Evolutionary conservation across 2,797 vertebrate genomes (phyloP).

Genomic region (Chromobotia macracanthus): DNA sequence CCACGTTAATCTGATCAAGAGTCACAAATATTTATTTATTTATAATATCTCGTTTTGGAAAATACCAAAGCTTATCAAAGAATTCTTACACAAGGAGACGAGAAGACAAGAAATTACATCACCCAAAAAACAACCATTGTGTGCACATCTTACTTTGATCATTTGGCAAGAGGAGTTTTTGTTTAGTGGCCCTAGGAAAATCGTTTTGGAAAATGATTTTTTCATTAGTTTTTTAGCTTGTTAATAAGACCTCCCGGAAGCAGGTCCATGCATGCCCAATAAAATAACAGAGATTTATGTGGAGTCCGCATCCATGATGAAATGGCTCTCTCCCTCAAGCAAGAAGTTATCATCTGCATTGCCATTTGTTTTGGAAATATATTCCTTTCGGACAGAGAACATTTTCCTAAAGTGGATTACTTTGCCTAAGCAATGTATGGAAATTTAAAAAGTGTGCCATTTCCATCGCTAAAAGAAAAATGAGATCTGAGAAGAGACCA

Average conservation of each 20-base stretch:
- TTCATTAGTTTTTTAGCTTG: slow-evolving; percentile 53
- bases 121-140: neutral
- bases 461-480: slow-evolving; percentile 12
- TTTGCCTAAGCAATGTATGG: slow-evolving; percentile 19
- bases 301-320: slow-evolving; percentile 39
- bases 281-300: slow-evolving; percentile 49
- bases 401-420: slow-evolving; percentile 43
- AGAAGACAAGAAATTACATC: neutral
- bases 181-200: slow-evolving; percentile 46
- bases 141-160: neutral
- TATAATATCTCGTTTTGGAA: too few relatives aligned
- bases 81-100: neutral
- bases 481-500: neutral
- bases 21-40: too few relatives aligned
- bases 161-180: slow-evolving; percentile 29
- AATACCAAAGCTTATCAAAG: too few relatives aligned
- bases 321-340: slow-evolving; percentile 42
- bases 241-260: slow-evolving; percentile 46
- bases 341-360: slow-evolving; percentile 52
- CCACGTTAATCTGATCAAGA: too few relatives aligned
- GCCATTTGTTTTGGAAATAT: slow-evolving; percentile 42
- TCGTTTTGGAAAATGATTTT: slow-evolving; percentile 61
- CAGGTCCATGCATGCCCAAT: slow-evolving; percentile 39
- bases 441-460: slow-evolving; percentile 24
- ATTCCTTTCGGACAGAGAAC: slow-evolving; percentile 37